These are phyloP conservation scores for Pangasius krempfi DNA, from an alignment of 2,797 vertebrate species.

Conservation along the genomic window DNA sequence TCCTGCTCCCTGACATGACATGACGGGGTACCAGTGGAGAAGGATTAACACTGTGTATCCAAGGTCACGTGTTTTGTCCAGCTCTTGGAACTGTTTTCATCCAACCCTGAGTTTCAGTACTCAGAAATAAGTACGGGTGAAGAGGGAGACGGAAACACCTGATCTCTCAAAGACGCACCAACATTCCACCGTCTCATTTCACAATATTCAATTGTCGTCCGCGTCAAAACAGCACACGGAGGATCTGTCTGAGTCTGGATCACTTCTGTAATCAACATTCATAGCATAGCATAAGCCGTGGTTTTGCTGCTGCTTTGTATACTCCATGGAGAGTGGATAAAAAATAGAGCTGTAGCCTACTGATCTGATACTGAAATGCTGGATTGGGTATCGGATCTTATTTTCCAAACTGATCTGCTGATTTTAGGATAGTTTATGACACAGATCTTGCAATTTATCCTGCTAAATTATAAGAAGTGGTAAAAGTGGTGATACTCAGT, in stretches of 20 bases:
- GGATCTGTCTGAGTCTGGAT: conserved; percentile 3
- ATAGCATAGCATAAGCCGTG: neutral
- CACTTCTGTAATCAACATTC: neutral
- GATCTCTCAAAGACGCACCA: conserved; percentile 14
- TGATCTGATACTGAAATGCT: neutral
- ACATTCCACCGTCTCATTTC: conserved; percentile 33
- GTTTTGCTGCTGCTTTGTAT: neutral
- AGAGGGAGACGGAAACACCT: conserved; percentile 30
- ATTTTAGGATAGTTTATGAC: neutral
- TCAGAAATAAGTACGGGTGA: conserved; percentile 11
- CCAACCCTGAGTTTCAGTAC: conserved; percentile 19
- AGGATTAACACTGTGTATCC: conserved; percentile 3
- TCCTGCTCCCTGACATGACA: conserved; percentile 53
- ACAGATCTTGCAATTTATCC: neutral
- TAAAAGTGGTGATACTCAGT: neutral
- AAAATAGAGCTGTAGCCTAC: neutral
- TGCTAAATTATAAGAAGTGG: neutral
- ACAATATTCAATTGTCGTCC: neutral
- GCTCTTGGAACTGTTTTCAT: conserved; percentile 11
- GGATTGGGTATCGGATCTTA: neutral
- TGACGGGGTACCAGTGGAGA: conserved; percentile 22
- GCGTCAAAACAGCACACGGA: conserved; percentile 15
- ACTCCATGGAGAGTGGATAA: neutral
- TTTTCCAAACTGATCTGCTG: neutral
- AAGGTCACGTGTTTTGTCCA: conserved; percentile 11